Base-by-base conservation (phyloP, 2,888 invertebrate genomes). In the Phengaris arion region DNA sequence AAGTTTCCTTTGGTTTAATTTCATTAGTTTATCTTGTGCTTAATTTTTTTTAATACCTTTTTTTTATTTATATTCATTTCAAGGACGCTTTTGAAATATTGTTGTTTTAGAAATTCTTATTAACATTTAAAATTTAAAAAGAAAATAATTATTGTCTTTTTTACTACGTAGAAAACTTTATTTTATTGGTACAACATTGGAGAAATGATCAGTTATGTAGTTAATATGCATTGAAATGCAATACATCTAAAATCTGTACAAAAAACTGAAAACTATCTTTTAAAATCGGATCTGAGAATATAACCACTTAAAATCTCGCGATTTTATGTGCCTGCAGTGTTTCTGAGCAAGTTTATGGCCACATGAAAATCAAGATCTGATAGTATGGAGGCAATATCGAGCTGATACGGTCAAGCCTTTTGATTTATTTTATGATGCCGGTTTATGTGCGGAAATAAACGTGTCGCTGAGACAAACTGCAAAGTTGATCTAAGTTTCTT, bases 361-460 rank as follows among this genome's bases (percentile, higher is more conserved):
- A 64, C 64, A 35, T 64, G 35, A 12, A 64, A 64, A 64, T 64
- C 64, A 64, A 64, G 64, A 64, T 12, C 64, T 64, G 64, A 52
- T 52, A 52, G 52, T 64, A 64, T 64, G 12, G 64, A 35, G 64
- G 64, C 64, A 64, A 64, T 64, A 64, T 64, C 45, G 9, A 35
- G 35, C 35, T 64, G 64, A 64, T 64, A 64, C 64, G 64, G 64
- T 64, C 64, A 64, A 64, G 64, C 12, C 35, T 6, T 64, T 64
- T 6, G 64, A 64, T 64, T 64, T 35, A 35, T 64, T 64, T 64
- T 64, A 64, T 64, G 45, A 35, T 13, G 35, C 5, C 35, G 12
- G 64, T 64, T 64, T 64, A 64, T 35, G 64, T 12, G 64, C 13
- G 35, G 64, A 45, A 64, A 45, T 64, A 64, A 64, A 64, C 64